Percentiles rank a stretch among this genome's conserved stretches.
Evolutionary conservation across 2,113 vertebrate genomes (phyloP).

Genomic region (Cynopterus brachyotis): DNA sequence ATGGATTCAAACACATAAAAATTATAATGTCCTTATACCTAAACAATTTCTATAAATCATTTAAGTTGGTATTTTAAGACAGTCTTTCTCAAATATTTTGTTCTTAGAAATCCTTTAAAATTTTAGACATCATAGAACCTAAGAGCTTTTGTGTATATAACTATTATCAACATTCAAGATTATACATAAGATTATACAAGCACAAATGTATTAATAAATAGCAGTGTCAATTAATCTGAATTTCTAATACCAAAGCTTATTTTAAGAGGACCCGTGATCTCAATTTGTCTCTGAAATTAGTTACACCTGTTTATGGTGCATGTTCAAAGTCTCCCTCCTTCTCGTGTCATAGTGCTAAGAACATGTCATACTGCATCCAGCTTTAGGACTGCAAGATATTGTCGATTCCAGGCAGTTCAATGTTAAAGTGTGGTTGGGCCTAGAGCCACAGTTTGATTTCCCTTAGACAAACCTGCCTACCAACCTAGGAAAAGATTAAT

Average conservation of each 20-base stretch:
- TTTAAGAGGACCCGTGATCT: background rate
- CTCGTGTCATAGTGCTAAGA: background rate
- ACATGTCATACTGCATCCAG: background rate
- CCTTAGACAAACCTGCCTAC: background rate
- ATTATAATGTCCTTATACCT: background rate
- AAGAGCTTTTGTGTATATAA: background rate
- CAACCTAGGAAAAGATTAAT: background rate
- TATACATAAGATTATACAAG: background rate
- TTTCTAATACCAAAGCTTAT: background rate
- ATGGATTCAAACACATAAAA: background rate
- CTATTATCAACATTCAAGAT: background rate
- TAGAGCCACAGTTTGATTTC: background rate
- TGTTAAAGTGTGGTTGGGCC: background rate
- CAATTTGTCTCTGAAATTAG: background rate
- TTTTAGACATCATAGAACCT: background rate
- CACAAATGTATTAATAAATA: background rate
- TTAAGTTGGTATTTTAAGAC: background rate
- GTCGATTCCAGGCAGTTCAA: too few species aligned
- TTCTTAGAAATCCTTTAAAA: background rate
- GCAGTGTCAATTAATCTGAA: background rate
- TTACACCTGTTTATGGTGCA: background rate
- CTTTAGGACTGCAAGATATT: background rate
- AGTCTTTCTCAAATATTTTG: background rate
- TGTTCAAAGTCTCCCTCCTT: background rate
- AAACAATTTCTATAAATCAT: background rate